phyloP scores from a whole-genome alignment of 1,140 invertebrate species.

The Brachionus asplanchnoidis region DNA sequence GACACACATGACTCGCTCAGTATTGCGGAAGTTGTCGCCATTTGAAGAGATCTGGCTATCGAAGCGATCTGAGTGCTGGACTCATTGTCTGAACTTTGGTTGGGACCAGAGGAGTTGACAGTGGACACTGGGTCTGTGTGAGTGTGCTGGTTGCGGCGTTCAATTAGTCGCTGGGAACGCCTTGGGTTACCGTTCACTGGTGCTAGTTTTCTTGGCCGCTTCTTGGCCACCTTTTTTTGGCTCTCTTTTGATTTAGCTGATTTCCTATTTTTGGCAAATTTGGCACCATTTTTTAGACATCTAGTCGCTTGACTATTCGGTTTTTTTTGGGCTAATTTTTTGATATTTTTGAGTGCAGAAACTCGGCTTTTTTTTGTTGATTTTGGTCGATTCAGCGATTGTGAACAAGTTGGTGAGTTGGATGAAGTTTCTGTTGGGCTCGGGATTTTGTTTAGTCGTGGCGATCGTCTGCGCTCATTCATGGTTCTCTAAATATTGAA shows the following conservation, averaged over 20 bases:
- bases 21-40: neutral
- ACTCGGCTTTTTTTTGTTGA: neutral
- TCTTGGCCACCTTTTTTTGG: neutral
- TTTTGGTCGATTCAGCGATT: neutral
- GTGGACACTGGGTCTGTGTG: neutral
- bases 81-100: neutral
- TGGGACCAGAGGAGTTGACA: neutral
- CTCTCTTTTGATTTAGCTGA: neutral
- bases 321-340: neutral
- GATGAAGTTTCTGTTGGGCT: neutral
- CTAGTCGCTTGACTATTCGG: neutral
- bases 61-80: neutral
- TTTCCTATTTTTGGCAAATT: slow-evolving; percentile 16
- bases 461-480: slow-evolving; percentile 22
- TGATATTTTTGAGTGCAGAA: neutral
- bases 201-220: neutral
- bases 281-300: neutral
- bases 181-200: neutral
- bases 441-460: neutral
- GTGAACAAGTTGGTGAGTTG: slow-evolving; percentile 6
- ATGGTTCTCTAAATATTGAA: neutral
- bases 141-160: neutral
- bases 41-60: neutral
- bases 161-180: neutral
- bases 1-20: slow-evolving; percentile 12